These are phyloP conservation scores for Metalampra italica DNA, from an alignment of 2,888 invertebrate genomes.

Conservation along the genomic window DNA sequence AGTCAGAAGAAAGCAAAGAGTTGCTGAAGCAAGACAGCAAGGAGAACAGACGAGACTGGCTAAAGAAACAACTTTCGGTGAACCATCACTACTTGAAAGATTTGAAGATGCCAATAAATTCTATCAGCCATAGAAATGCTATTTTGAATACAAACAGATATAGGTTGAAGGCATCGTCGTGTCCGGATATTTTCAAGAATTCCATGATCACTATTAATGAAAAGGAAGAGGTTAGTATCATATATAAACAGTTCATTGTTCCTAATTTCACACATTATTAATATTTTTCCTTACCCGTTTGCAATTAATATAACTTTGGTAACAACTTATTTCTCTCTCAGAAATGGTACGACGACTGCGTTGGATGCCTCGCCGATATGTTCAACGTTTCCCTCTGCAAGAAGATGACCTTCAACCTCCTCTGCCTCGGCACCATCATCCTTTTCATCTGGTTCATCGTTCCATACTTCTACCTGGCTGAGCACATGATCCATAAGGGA, in stretches of 20 bases:
- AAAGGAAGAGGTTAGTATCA: slow-evolving; percentile 82
- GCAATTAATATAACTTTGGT: neutral
- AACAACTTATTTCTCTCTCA: slow-evolving; percentile 23
- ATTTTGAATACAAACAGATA: slow-evolving; percentile 90
- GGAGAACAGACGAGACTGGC: slow-evolving; percentile 65
- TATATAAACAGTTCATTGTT: too few relatives aligned
- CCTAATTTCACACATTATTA: too few relatives aligned
- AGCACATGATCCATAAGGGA: slow-evolving; percentile 84
- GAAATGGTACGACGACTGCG: slow-evolving; percentile 67
- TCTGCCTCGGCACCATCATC: slow-evolving; percentile 91
- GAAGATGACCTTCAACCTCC: slow-evolving; percentile 86
- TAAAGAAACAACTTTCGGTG: slow-evolving; percentile 70
- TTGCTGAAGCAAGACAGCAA: slow-evolving; percentile 58
- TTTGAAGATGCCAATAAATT: slow-evolving; percentile 86
- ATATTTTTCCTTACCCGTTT: too few relatives aligned
- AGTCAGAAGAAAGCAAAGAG: slow-evolving; percentile 57
- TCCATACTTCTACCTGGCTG: slow-evolving; percentile 95
- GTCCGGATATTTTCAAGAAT: slow-evolving; percentile 93
- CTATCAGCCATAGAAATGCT: slow-evolving; percentile 91
- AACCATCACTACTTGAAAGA: slow-evolving; percentile 85
- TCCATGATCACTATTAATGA: slow-evolving; percentile 92
- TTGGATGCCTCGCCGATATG: slow-evolving; percentile 57
- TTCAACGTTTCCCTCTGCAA: slow-evolving; percentile 89
- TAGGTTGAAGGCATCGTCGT: slow-evolving; percentile 90
- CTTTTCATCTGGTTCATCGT: slow-evolving; percentile 97